Conservation (phyloP, 1,140 invertebrate species). For the Protaetia brevitarsis region DNA sequence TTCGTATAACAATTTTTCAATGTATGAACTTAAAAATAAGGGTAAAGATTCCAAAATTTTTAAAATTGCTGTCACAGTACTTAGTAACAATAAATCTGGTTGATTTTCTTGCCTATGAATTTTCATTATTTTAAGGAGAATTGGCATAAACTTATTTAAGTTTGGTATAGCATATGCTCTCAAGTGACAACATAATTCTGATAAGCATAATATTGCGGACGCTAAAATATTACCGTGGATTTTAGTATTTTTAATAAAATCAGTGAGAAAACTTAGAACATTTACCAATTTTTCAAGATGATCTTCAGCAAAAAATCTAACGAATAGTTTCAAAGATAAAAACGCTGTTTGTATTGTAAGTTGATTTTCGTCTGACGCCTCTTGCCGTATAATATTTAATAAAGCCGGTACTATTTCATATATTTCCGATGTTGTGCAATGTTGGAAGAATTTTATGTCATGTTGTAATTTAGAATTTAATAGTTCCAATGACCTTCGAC, state of each 20-base stretch:
- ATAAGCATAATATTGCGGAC: constrained; percentile 74
- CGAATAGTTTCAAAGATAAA: constrained; percentile 76
- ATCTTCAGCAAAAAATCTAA: constrained; percentile 62
- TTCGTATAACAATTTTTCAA: constrained; percentile 69
- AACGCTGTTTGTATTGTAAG: constrained; percentile 77
- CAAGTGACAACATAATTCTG: constrained; percentile 72
- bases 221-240: constrained; percentile 68
- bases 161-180: constrained; percentile 69
- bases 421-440: constrained; percentile 51
- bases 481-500: constrained; percentile 78
- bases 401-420: constrained; percentile 58
- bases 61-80: constrained; percentile 65
- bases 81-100: constrained; percentile 47
- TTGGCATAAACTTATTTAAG: constrained; percentile 75
- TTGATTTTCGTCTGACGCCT: constrained; percentile 54
- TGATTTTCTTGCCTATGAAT: constrained; percentile 50
- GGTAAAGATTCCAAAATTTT: constrained; percentile 79
- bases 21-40: constrained; percentile 78
- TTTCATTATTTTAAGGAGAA: constrained; percentile 63
- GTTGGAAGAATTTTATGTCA: constrained; percentile 58
- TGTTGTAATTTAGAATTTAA: constrained; percentile 75
- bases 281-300: constrained; percentile 63
- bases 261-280: constrained; percentile 61
- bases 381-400: constrained; percentile 58
- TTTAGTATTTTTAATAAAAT: constrained; percentile 57